Evolutionary conservation across 2,888 invertebrate genomes (phyloP), one percentile per base, ranked within the genome.

Genomic region (Didymodactylos carnosus): DNA sequence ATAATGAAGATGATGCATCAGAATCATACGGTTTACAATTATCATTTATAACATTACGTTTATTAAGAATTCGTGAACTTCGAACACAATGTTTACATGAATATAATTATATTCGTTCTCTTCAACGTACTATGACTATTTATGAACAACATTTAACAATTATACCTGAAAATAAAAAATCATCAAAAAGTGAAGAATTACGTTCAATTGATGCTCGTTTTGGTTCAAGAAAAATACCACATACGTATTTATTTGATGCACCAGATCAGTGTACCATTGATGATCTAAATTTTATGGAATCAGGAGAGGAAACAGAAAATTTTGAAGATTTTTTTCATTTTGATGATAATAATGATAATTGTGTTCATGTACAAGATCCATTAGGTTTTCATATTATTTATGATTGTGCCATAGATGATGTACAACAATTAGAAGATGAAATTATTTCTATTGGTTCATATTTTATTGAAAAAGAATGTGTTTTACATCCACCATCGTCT

Each of bases 71-170:
- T 10, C 76, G 82, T 72, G 83, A 83, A 73, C 77, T 83, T 11
- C 81, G 81, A 39, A n/a, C 40, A 69, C 70, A 72, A 29, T 69
- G 72, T 70, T 78, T 83, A 40, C 79, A 81, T 74, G 77, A 81
- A 39, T 77, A 82, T 29, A 83, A 83, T 77, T 83, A 83, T 77
- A 82, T 82, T 78, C 80, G 83, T 29, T 83, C 83, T 2, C 75
- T 83, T 16, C 81, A 83, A 77, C 78, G 83, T 75, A 83, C 82
- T n/a, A 70, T 83, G 39, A 83, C 82, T 13, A 83, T 83, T 74
- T 81, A 82, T 77, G 83, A 82, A 77, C 80, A 80, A 27, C 83
- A 83, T 14, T 77, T 83, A 62, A 79, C 81, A 8, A 76, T 80
- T 46, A 80, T 81, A 41, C 43, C 72, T n/a, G 41, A 40, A 16